Percentiles rank a stretch among this genome's conserved stretches.
phyloP scores from a whole-genome alignment of 2,113 vertebrate species.

The Bettongia penicillata region DNA sequence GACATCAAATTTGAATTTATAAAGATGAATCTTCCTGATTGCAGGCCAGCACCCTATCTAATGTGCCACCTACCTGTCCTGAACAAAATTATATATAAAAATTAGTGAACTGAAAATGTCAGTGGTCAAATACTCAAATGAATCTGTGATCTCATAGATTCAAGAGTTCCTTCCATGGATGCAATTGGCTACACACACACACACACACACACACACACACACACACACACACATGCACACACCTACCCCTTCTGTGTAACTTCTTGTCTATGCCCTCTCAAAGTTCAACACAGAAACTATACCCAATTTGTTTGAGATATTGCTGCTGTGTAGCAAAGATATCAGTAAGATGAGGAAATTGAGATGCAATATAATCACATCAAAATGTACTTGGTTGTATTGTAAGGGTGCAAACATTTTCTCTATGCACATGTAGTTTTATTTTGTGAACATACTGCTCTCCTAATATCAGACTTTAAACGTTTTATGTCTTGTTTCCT shows the following conservation, averaged over 20 bases:
- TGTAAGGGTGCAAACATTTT: constrained; percentile 2
- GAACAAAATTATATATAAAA: background rate
- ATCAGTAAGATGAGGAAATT: constrained; percentile 44
- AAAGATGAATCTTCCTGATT: background rate
- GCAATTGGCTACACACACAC: background rate
- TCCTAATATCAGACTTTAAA: constrained; percentile 6
- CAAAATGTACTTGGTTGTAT: constrained; percentile 37
- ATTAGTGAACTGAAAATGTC: background rate
- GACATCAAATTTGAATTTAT: background rate
- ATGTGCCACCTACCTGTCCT: background rate
- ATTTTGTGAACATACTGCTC: background rate
- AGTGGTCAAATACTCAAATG: background rate
- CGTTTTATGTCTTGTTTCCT: constrained; percentile 16
- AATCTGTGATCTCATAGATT: background rate
- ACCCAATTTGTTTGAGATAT: background rate
- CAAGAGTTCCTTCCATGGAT: background rate
- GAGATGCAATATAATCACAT: constrained; percentile 22
- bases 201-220: too few species aligned
- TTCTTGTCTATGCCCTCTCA: background rate
- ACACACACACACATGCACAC: too few species aligned
- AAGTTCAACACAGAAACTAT: background rate
- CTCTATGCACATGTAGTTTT: background rate
- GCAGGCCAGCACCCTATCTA: background rate
- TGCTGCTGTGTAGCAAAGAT: background rate
- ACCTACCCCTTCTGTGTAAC: background rate